Evolutionary conservation across 2,888 invertebrate genomes (phyloP), one percentile per base, ranked within the genome.

Genomic region (Cryptus armator): DNA sequence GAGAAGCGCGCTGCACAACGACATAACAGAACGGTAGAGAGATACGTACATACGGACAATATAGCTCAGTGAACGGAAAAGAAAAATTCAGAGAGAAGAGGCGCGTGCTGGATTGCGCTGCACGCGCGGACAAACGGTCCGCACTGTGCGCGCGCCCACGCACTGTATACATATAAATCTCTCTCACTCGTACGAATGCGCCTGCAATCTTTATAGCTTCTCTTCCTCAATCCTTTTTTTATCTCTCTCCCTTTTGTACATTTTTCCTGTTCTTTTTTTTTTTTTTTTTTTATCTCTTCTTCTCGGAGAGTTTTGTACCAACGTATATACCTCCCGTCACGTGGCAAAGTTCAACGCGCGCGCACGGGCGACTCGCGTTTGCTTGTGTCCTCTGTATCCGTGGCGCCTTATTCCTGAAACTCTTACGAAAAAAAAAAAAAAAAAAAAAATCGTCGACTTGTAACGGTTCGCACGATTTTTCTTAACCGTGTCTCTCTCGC

Each of bases 261-360:
- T 59, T 29, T 67, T 66, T 67, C 43, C 19, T 62, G 24, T 3
- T 6, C 29, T n/a, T n/a, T n/a, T n/a, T n/a, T n/a, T 64, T 19
- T 29, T 44, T 74, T 43, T 74, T 48, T 29, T 74, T 14, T 1
- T 62, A 37, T 37, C 9, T 37, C 37, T 37, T 37, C 37, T 53
- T 24, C 19, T 67, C 46, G 16, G 44, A 59, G 77, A 77, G 56
- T 67, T 66, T 66, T 68, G 67, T 68, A 76, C 53, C 3, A 48
- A 48, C 37, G 64, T 32, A 32, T 43, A 37, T 66, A 76, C 66
- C 76, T 53, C 53, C 51, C 62, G 74, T 74, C 76, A 66, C 53
- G 66, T n/a, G 76, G 66, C 76, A 76, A 77, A 77, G 77, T 77
- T 77, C 77, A 77, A 68, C 44, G 68, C 37, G 76, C 51, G 64